Evolutionary conservation across 1,140 invertebrate species (phyloP).

Genomic region (Pachypeltis micranthus): DNA sequence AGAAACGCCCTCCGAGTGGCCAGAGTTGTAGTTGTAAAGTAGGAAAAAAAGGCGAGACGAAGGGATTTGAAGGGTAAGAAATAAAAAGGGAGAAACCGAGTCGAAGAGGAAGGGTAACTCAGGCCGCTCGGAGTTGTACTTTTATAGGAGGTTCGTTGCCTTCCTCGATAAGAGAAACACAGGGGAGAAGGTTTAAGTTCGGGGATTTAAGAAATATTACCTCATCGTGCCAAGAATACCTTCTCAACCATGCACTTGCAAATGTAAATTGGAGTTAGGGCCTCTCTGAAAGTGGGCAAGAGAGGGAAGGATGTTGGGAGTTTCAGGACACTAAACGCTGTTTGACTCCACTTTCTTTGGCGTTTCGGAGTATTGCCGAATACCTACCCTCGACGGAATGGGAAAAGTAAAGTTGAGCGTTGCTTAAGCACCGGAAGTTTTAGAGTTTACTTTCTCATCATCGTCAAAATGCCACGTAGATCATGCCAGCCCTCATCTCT

Average conservation of each 20-base stretch:
- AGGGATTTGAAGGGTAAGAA: not conserved
- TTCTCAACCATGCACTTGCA: not conserved
- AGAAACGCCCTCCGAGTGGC: too few relatives aligned
- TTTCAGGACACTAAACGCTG: constrained; percentile 2
- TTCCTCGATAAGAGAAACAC: constrained; percentile 15
- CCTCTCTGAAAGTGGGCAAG: not conserved
- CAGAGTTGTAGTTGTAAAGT: too few relatives aligned
- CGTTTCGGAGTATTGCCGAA: not conserved
- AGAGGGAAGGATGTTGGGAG: not conserved
- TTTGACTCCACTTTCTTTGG: not conserved
- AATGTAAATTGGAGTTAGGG: constrained; percentile 10
- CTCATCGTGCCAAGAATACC: constrained; percentile 17
- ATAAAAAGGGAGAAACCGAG: not conserved
- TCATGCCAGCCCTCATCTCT: not conserved
- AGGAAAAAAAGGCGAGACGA: not conserved
- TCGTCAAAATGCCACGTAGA: not conserved
- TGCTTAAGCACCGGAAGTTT: not conserved
- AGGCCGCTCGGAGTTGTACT: constrained; percentile 1
- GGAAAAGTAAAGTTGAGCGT: too few relatives aligned
- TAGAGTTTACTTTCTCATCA: not conserved
- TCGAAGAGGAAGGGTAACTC: not conserved
- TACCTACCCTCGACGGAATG: too few relatives aligned
- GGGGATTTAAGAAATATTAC: constrained; percentile 20
- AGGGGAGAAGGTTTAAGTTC: constrained; percentile 11
- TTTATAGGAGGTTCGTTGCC: not conserved